A percentile compares a stretch with the other conserved stretches of the same genome.
These are phyloP conservation scores for Vollenhovia emeryi DNA, from an alignment of 1,140 invertebrate genomes.

Conservation along the genomic window DNA sequence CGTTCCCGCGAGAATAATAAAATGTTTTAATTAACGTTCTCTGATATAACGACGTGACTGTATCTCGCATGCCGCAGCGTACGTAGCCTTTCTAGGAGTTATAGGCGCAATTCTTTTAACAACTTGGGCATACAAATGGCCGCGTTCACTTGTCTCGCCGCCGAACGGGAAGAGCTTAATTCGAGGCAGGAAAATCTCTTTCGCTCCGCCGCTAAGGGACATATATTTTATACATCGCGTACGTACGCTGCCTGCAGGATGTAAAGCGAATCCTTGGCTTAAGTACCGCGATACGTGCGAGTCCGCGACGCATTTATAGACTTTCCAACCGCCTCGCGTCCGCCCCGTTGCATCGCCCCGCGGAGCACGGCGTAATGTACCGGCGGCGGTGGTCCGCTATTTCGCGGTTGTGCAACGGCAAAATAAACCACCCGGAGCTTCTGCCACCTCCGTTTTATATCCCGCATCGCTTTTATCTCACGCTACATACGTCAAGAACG, in stretches of 20 bases:
- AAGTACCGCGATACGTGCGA: constrained; percentile 28
- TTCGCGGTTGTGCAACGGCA: constrained; percentile 41
- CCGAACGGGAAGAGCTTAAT: constrained; percentile 1
- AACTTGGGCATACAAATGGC: neutral
- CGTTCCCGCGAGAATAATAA: neutral
- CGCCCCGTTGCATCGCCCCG: neutral
- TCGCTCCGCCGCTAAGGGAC: neutral
- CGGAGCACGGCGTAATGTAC: constrained; percentile 14
- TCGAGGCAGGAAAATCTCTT: constrained; percentile 16
- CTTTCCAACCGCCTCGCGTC: neutral
- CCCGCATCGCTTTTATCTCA: constrained; percentile 39
- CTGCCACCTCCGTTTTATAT: constrained; percentile 26
- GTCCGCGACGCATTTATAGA: constrained; percentile 24
- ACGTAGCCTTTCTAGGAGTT: neutral
- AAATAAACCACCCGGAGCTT: constrained; percentile 28
- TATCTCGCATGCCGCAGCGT: neutral
- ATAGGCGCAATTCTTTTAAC: neutral
- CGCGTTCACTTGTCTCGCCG: neutral
- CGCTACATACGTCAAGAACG: constrained; percentile 34
- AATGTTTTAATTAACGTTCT: constrained; percentile 48
- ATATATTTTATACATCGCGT: constrained; percentile 37
- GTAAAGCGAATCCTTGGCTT: constrained; percentile 54
- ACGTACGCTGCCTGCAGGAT: constrained; percentile 17
- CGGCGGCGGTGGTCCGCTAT: constrained; percentile 41
- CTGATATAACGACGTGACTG: neutral